Base-by-base conservation (phyloP, 1,140 invertebrate species). In the Pseudoatta argentina region DNA sequence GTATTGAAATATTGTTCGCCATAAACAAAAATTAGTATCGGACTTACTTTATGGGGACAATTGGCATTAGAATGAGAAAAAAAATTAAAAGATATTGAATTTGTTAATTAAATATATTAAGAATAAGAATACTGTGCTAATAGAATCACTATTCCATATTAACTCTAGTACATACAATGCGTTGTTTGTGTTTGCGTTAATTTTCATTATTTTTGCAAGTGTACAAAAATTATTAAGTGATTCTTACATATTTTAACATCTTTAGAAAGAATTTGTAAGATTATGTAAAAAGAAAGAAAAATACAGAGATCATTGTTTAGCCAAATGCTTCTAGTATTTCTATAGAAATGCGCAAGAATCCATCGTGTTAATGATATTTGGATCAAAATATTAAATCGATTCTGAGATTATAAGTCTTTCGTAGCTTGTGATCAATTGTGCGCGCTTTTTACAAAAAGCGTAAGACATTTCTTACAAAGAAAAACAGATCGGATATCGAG, bases 401-500 rank as follows among this genome's bases (percentile, higher is more conserved):
- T 71, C 24, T 27, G 24, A 30, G 24, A 73, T 61, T 39, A 73
- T 57, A 21, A 53, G 30, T 55, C 3, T 7, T 61, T 8, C 16
- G 34, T 18, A 48, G 16, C 39, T 77, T 48, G 18, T 63, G 44
- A 48, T 30, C 18, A 61, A n/a, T 18, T 44, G 27, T 14, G 18
- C 34, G 39, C 48, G 44, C 10, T 73, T 21, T 18, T 44, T 18
- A 24, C 16, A n/a, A 55, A 55, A 48, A 18, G 24, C 44, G 39
- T 48, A 72, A 21, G 24, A 39, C 55, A 3, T n/a, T 16, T 63
- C 12, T 21, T 24, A 34, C 21, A 63, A 73, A 72, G 39, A n/a
- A 12, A n/a, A 73, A 51, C 16, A 6, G 14, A 10, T 59, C 39
- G 79, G 12, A 30, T 82, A 82, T 73, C n/a, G 78, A 21, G 78